Evolutionary conservation across 2,113 vertebrate genomes (phyloP).

Genomic region (Macaca fascicularis): DNA sequence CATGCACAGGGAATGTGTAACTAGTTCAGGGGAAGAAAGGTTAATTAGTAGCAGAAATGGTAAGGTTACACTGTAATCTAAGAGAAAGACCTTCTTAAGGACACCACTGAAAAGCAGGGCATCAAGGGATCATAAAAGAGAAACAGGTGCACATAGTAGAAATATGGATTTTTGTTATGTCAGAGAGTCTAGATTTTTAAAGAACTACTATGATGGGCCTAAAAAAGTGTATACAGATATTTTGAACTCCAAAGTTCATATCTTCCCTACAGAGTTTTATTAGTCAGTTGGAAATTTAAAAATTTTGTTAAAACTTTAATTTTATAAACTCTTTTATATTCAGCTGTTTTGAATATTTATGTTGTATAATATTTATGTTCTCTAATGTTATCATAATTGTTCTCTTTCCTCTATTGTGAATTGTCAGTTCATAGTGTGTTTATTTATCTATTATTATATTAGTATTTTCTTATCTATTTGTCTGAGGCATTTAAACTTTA

Average conservation of each 20-base stretch:
- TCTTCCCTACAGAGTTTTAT: not conserved
- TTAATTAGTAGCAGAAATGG: conserved; percentile 57
- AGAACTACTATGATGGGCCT: not conserved
- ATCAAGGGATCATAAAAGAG: conserved; percentile 12
- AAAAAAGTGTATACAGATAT: not conserved
- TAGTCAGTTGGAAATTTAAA: not conserved
- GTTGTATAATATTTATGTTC: too few species aligned
- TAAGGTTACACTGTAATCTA: conserved; percentile 25
- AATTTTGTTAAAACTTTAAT: not conserved
- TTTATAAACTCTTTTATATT: not conserved
- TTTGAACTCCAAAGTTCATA: not conserved
- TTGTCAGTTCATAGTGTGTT: not conserved
- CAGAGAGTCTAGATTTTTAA: not conserved
- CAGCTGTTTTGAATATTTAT: not conserved
- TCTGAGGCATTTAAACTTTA: conserved; percentile 1
- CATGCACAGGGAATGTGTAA: not conserved
- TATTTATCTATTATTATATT: not conserved
- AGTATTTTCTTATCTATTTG: not conserved
- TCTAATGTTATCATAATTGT: not conserved
- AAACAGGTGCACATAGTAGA: not conserved
- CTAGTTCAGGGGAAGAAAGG: conserved; percentile 35
- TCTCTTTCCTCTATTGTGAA: not conserved
- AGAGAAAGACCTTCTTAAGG: conserved; percentile 23
- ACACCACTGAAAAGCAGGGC: not conserved
- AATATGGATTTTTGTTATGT: not conserved